A percentile compares a stretch with the other conserved stretches of the same genome.
Conservation (phyloP, 2,113 vertebrate genomes). For the Orthonyx spaldingii region DNA sequence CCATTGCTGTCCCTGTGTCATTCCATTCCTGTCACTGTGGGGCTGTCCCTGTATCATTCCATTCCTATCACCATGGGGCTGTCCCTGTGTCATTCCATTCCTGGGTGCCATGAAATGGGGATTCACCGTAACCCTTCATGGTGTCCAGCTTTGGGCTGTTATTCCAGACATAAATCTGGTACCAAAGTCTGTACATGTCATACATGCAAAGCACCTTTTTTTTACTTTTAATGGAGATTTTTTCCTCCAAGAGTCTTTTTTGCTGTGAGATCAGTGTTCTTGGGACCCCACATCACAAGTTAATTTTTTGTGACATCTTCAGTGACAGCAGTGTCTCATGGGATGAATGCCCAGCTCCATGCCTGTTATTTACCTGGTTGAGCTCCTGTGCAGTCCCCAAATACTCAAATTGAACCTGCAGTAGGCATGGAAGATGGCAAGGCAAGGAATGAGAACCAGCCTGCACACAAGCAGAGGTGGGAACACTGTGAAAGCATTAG, state of each 20-base stretch:
- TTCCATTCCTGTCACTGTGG: background rate
- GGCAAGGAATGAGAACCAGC: background rate
- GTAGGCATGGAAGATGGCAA: background rate
- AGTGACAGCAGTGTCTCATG: background rate
- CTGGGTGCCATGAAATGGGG: background rate
- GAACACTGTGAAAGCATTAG: background rate
- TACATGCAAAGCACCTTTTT: too few relatives aligned
- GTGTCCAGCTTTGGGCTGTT: background rate
- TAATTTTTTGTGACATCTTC: background rate
- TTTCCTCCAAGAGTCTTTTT: background rate
- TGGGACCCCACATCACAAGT: background rate
- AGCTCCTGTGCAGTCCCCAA: background rate
- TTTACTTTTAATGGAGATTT: background rate
- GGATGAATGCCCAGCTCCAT: background rate
- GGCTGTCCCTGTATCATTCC: background rate
- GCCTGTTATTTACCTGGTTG: background rate
- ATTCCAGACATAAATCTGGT: background rate
- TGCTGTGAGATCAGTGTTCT: background rate
- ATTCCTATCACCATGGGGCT: rapidly evolving
- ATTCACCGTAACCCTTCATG: rapidly evolving
- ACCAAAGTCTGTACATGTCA: background rate
- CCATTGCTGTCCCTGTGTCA: background rate
- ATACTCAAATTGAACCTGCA: background rate
- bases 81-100: background rate
- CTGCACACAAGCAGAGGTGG: background rate